A percentile compares a stretch with the other conserved stretches of the same genome.
These are phyloP conservation scores for Mobula hypostoma DNA, from an alignment of 2,113 vertebrate genomes.

Conservation along the genomic window DNA sequence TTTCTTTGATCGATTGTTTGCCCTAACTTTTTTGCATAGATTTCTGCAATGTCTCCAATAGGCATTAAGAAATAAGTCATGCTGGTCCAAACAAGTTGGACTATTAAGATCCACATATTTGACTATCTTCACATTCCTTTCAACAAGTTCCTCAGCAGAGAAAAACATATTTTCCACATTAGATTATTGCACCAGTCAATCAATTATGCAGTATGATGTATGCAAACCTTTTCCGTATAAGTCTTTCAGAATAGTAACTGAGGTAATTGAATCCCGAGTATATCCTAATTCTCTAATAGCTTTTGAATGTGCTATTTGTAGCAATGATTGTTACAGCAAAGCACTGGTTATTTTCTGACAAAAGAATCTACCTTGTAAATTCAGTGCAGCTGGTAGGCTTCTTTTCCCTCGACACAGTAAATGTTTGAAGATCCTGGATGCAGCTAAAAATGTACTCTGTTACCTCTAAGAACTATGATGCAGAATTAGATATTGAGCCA, in stretches of 20 bases:
- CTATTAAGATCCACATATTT: background rate
- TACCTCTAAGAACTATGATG: background rate
- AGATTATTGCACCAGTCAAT: background rate
- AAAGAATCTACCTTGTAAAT: background rate
- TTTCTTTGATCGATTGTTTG: background rate
- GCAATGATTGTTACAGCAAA: background rate
- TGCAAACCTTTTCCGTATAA: background rate
- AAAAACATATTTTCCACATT: background rate
- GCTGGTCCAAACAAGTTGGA: background rate
- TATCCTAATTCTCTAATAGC: background rate
- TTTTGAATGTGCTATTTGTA: background rate
- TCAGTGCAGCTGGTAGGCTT: background rate
- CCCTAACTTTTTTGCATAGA: background rate
- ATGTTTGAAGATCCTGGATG: background rate
- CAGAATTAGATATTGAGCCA: background rate
- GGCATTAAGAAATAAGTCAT: background rate
- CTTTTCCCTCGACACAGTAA: background rate
- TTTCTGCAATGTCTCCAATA: background rate
- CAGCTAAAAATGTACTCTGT: background rate
- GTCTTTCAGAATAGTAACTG: background rate
- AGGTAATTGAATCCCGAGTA: background rate
- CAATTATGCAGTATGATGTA: background rate
- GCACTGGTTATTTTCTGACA: background rate
- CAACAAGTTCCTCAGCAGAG: background rate
- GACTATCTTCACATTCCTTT: background rate